phyloP scores from a whole-genome alignment of 2,113 vertebrate species.

The Dipodomys ordii region DNA sequence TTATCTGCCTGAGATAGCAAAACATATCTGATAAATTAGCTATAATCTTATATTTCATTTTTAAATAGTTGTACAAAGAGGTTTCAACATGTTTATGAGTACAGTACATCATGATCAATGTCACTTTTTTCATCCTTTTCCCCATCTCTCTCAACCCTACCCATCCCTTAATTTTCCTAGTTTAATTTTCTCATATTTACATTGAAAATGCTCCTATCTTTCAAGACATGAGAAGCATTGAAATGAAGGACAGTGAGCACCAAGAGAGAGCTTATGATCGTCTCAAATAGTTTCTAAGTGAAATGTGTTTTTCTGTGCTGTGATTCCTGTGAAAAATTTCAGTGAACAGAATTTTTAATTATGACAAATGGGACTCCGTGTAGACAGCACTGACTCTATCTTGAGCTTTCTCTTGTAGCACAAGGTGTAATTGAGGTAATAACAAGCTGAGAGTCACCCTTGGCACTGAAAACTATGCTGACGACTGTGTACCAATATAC shows the following conservation, averaged over 20 bases:
- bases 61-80: too few relatives aligned
- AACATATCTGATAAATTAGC: neutral
- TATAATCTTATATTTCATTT: neutral
- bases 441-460: neutral
- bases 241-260: neutral
- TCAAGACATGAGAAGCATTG: neutral
- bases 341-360: too few relatives aligned
- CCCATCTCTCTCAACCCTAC: too few relatives aligned
- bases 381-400: neutral
- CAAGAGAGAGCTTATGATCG: neutral
- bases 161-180: too few relatives aligned
- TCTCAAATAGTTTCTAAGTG: neutral
- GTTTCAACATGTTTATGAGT: too few relatives aligned
- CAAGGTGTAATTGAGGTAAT: neutral
- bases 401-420: neutral
- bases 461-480: too few relatives aligned
- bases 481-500: neutral
- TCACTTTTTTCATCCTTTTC: too few relatives aligned
- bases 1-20: neutral
- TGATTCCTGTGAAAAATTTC: neutral
- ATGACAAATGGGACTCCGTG: neutral
- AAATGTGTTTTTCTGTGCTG: neutral
- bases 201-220: neutral
- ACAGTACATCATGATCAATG: too few relatives aligned
- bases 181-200: too few relatives aligned